A percentile compares a stretch with the other conserved stretches of the same genome.
Conservation (phyloP, 2,888 invertebrate species). For the Unio pictorum region DNA sequence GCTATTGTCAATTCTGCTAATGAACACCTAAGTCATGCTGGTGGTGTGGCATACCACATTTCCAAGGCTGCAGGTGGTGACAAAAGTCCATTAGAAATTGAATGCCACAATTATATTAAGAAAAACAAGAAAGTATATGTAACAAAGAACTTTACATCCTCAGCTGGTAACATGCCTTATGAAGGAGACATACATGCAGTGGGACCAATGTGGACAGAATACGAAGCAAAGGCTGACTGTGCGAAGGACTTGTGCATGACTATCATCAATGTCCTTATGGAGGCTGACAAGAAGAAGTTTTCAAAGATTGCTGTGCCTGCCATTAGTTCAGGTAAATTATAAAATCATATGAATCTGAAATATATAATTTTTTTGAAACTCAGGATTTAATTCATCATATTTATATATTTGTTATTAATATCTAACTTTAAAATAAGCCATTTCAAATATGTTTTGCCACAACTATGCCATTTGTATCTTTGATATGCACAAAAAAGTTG, state of each 20-base stretch:
- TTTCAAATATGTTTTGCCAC: no score
- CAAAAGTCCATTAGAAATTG: constrained; percentile 21
- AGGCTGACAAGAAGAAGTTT: constrained; percentile 15
- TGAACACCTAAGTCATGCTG: constrained; percentile 36
- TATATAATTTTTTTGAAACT: no score
- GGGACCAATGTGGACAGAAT: constrained; percentile 43
- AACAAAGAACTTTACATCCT: constrained; percentile 31
- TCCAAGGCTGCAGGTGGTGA: constrained; percentile 30
- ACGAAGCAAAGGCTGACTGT: constrained; percentile 18
- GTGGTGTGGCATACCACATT: constrained; percentile 41
- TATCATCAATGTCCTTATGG: constrained; percentile 25
- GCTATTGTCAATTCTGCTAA: constrained; percentile 57
- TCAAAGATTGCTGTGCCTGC: constrained; percentile 45
- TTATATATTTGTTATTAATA: no score
- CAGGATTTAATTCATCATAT: no score
- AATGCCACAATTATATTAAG: constrained; percentile 24
- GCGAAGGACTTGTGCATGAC: constrained; percentile 27
- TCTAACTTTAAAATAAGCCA: no score
- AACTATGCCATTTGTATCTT: no score
- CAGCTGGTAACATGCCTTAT: constrained; percentile 34
- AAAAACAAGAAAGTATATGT: constrained; percentile 9
- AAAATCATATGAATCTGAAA: no score
- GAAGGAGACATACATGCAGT: constrained; percentile 47
- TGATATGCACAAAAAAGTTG: no score
- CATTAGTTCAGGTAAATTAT: constrained; percentile 42